Conservation (phyloP, 2,113 vertebrate species). For the Lasiurus borealis region DNA sequence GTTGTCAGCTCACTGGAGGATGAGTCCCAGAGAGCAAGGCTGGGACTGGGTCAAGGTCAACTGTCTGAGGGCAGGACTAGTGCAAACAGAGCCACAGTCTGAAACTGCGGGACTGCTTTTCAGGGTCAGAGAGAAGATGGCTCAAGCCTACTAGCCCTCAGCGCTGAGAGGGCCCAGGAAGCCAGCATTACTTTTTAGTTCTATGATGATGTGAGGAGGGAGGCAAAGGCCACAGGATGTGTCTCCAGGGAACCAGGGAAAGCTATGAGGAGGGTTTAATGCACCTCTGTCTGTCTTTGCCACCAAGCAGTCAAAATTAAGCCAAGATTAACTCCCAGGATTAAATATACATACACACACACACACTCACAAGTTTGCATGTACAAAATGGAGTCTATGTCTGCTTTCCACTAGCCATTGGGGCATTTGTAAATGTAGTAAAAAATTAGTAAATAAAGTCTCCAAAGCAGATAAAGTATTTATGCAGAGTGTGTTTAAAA, state of each 20-base stretch:
- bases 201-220: background rate
- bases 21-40: background rate
- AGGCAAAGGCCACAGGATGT: background rate
- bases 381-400: background rate
- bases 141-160: background rate
- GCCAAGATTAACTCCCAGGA: slow-evolving; percentile 1
- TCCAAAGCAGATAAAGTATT: slow-evolving; percentile 21
- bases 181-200: background rate
- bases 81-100: background rate
- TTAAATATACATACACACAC: background rate
- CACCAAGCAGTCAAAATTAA: slow-evolving; percentile 29
- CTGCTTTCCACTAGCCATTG: background rate
- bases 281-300: background rate
- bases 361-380: background rate
- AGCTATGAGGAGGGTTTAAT: background rate
- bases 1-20: background rate
- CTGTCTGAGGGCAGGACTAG: background rate
- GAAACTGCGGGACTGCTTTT: background rate
- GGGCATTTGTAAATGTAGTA: slow-evolving; percentile 21
- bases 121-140: background rate
- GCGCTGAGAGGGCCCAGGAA: background rate
- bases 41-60: background rate
- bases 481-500: slow-evolving; percentile 53
- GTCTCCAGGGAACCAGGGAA: slow-evolving; percentile 15
- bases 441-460: slow-evolving; percentile 22